A percentile compares a stretch with the other conserved stretches of the same genome.
These are phyloP conservation scores for Sesia apiformis DNA, from an alignment of 2,888 invertebrate species.

Conservation along the genomic window DNA sequence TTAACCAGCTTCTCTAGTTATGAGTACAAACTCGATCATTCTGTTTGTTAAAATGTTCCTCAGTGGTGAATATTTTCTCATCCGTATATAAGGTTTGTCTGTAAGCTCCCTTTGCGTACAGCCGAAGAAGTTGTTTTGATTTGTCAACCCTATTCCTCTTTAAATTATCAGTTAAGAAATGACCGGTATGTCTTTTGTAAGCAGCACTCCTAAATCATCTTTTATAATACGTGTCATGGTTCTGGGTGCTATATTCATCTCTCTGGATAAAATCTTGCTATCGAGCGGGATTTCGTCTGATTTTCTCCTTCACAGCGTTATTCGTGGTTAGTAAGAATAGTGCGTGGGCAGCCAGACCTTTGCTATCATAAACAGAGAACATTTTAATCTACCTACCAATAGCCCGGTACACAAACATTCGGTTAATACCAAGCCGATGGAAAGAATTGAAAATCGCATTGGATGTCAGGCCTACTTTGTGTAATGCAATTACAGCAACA, in stretches of 20 bases:
- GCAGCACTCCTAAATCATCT: background rate
- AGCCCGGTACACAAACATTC: background rate
- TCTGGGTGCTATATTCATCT: background rate
- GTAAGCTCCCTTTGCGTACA: too few species aligned
- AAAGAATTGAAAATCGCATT: background rate
- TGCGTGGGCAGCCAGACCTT: background rate
- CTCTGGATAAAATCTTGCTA: background rate
- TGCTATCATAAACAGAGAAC: background rate
- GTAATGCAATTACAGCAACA: too few species aligned
- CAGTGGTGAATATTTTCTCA: too few species aligned
- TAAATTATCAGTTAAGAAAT: too few species aligned
- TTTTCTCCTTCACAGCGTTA: background rate
- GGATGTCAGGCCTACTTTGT: too few species aligned
- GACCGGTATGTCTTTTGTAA: too few species aligned
- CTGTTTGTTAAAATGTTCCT: too few species aligned
- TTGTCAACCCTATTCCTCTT: too few species aligned
- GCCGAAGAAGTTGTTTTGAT: too few species aligned
- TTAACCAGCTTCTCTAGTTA: too few species aligned
- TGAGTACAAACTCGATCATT: too few species aligned
- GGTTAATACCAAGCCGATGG: background rate
- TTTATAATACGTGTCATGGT: background rate
- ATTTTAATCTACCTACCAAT: background rate
- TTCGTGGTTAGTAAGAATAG: background rate
- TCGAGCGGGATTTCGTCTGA: background rate
- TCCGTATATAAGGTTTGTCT: too few species aligned